Evolutionary conservation across 2,113 vertebrate species (phyloP).

Genomic region (Melanotaenia duboulayi): DNA sequence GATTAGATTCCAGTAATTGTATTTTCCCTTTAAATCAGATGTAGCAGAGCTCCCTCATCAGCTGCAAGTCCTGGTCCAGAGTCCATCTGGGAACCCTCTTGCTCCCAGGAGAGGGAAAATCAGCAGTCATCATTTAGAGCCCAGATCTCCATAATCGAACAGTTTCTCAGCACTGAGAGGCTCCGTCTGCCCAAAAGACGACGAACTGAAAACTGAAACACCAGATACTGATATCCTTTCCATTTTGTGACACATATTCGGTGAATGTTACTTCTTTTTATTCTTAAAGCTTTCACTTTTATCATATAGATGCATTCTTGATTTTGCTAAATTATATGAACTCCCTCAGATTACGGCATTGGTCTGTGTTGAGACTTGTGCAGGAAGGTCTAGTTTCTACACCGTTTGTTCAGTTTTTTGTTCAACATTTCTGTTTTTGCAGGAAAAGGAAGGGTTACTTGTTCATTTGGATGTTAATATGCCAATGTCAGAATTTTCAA

Average conservation of each 20-base stretch:
- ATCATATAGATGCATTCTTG: neutral
- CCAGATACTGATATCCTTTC: neutral
- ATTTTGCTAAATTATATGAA: neutral
- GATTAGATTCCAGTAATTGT: neutral
- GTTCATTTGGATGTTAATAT: neutral
- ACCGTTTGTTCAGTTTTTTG: neutral
- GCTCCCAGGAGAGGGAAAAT: conserved; percentile 60
- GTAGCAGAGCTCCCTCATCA: conserved; percentile 11
- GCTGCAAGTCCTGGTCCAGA: conserved; percentile 14
- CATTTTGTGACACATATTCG: neutral
- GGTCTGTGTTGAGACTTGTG: neutral
- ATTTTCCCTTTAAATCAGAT: conserved; percentile 19
- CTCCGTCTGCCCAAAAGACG: conserved; percentile 66
- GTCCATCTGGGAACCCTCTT: neutral
- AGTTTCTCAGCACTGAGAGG: conserved; percentile 70
- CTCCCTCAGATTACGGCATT: neutral
- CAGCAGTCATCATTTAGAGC: conserved; percentile 69
- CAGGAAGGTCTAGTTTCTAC: too few species aligned
- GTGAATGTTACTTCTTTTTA: neutral
- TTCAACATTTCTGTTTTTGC: neutral
- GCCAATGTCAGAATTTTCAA: neutral
- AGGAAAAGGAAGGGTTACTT: neutral
- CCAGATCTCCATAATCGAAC: conserved; percentile 76
- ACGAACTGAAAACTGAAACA: conserved; percentile 36
- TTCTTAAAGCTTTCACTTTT: neutral